Percentiles rank a stretch among this genome's conserved stretches.
Conservation (phyloP, 30 jellyfish, hydroid and myxozoan species). For the Nemopilema nomurai region DNA sequence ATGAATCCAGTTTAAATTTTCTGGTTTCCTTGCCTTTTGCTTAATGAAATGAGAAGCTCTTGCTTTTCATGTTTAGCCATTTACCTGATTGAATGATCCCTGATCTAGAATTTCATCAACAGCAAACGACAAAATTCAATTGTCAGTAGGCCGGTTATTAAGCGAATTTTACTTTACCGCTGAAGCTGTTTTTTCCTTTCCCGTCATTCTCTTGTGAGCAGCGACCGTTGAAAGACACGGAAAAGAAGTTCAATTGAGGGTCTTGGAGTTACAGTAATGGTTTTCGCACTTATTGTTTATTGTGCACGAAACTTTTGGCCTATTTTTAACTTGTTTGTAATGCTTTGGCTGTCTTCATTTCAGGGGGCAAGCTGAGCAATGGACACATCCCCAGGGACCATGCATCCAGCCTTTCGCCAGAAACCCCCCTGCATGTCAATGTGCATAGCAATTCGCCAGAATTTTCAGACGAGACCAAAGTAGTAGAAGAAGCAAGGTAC, state of each 20-base stretch:
- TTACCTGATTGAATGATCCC: background rate
- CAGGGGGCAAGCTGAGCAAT: slow-evolving; percentile 34
- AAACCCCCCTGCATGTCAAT: slow-evolving; percentile 22
- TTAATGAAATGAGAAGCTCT: background rate
- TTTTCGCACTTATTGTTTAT: no score
- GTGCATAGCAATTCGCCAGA: background rate
- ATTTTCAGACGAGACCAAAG: background rate
- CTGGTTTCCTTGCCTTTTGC: background rate
- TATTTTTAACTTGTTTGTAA: background rate
- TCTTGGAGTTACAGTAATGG: no score
- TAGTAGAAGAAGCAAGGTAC: slow-evolving; percentile 9
- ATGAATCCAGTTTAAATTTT: background rate
- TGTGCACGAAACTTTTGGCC: no score
- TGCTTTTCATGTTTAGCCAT: background rate
- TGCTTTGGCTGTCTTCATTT: background rate
- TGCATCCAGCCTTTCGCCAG: slow-evolving; percentile 10
- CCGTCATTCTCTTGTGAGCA: background rate
- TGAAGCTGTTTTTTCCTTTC: background rate
- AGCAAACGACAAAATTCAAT: background rate
- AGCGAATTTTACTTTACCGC: background rate
- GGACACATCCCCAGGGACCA: slow-evolving; percentile 55
- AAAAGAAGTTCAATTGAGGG: no score
- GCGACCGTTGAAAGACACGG: no score
- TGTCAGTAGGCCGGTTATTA: background rate
- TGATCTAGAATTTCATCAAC: background rate